phyloP scores from a whole-genome alignment of 2,797 vertebrate genomes.

The Eupleurogrammus muticus region DNA sequence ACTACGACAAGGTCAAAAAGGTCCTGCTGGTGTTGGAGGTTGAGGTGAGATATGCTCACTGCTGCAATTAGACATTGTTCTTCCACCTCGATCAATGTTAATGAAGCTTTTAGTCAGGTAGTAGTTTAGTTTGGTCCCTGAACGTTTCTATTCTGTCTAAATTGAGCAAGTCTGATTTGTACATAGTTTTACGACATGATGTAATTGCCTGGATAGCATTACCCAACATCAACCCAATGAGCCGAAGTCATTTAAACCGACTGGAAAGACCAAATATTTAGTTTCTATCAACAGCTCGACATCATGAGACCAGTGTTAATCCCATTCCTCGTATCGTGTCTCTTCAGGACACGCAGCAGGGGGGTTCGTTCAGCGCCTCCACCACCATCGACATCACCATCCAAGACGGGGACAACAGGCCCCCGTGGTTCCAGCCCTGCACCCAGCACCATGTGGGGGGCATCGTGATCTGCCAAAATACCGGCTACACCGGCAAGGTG shows the following conservation, averaged over 20 bases:
- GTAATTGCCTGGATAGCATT: too few relatives aligned
- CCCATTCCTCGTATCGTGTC: neutral
- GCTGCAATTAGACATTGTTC: neutral
- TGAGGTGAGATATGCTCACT: conserved; percentile 66
- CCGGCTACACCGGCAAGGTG: conserved; percentile 74
- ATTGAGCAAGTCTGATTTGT: too few relatives aligned
- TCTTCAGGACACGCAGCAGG: conserved; percentile 59
- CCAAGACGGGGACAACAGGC: conserved; percentile 79
- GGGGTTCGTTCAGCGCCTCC: conserved; percentile 21
- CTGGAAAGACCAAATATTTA: too few relatives aligned
- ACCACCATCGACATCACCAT: conserved; percentile 75
- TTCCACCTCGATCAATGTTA: neutral
- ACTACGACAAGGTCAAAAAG: conserved; percentile 71
- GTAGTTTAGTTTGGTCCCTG: too few relatives aligned
- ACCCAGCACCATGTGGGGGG: accelerated
- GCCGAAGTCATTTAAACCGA: neutral
- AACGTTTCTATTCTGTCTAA: too few relatives aligned
- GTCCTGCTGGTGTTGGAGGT: conserved; percentile 61
- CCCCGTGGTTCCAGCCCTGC: conserved; percentile 85
- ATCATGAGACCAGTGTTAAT: neutral
- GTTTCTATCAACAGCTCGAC: neutral
- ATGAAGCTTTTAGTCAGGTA: neutral
- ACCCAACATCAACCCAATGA: too few relatives aligned
- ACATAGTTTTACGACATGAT: too few relatives aligned
- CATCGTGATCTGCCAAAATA: conserved; percentile 63